phyloP scores from a whole-genome alignment of 2,888 invertebrate genomes.

The Diadegma fenestrale region DNA sequence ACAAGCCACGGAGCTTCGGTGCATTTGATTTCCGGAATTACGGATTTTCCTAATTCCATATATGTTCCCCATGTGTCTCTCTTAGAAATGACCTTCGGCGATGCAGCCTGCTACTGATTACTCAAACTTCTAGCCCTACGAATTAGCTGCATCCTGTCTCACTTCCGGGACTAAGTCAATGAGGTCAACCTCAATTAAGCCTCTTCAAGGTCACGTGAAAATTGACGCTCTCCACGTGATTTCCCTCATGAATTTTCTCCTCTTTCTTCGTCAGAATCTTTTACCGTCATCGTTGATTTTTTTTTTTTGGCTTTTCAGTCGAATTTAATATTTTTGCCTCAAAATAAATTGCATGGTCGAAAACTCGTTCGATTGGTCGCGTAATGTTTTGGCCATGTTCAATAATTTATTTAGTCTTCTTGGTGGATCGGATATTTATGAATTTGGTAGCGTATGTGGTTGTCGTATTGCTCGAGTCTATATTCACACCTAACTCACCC shows the following conservation, averaged over 20 bases:
- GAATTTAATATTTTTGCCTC: neutral
- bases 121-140: neutral
- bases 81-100: neutral
- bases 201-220: neutral
- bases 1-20: neutral
- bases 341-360: neutral
- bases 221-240: neutral
- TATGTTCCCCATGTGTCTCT: neutral
- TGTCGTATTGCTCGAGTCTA: slow-evolving; percentile 14
- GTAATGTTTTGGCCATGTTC: neutral
- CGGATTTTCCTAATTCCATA: slow-evolving; percentile 2
- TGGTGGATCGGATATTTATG: slow-evolving; percentile 32
- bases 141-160: neutral
- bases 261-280: neutral
- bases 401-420: slow-evolving; percentile 24
- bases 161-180: neutral
- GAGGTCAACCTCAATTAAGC: neutral
- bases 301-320: neutral
- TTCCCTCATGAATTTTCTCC: neutral
- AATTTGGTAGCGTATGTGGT: slow-evolving; percentile 27
- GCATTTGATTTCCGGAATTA: slow-evolving; percentile 8
- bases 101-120: neutral
- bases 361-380: neutral
- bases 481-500: slow-evolving; percentile 30
- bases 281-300: neutral